phyloP scores from a whole-genome alignment of 2,888 invertebrate species.

The Callimorpha dominula region DNA sequence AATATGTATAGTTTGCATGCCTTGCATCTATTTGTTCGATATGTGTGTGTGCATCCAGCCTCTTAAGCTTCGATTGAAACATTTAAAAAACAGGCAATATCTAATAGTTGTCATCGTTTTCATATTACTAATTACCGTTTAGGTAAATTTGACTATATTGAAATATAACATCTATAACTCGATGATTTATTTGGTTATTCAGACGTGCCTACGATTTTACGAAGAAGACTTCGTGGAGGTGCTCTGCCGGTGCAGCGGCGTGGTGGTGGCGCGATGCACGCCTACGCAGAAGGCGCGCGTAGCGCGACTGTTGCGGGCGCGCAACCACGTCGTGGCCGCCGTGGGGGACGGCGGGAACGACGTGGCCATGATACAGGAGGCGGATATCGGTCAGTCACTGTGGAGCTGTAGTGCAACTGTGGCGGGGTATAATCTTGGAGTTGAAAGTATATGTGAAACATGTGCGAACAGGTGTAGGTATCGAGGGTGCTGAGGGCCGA shows the following conservation, averaged over 20 bases:
- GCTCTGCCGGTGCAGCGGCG: constrained; percentile 91
- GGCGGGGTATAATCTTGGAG: no score
- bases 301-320: constrained; percentile 77
- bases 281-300: constrained; percentile 96
- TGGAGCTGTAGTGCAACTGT: neutral
- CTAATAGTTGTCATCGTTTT: no score
- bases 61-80: no score
- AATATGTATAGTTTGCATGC: no score
- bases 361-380: constrained; percentile 98
- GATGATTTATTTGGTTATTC: neutral
- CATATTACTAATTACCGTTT: no score
- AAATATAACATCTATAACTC: no score
- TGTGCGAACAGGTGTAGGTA: constrained; percentile 89
- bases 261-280: constrained; percentile 96
- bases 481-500: constrained; percentile 95
- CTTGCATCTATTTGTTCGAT: no score
- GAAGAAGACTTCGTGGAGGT: constrained; percentile 90
- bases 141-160: no score
- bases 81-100: no score
- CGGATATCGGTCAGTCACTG: constrained; percentile 92
- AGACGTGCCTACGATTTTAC: constrained; percentile 90
- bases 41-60: no score
- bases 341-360: constrained; percentile 99
- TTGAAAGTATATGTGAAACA: neutral
- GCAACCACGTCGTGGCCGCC: constrained; percentile 92